Conservation (phyloP, 1,140 invertebrate species). For the Drosophila littoralis region DNA sequence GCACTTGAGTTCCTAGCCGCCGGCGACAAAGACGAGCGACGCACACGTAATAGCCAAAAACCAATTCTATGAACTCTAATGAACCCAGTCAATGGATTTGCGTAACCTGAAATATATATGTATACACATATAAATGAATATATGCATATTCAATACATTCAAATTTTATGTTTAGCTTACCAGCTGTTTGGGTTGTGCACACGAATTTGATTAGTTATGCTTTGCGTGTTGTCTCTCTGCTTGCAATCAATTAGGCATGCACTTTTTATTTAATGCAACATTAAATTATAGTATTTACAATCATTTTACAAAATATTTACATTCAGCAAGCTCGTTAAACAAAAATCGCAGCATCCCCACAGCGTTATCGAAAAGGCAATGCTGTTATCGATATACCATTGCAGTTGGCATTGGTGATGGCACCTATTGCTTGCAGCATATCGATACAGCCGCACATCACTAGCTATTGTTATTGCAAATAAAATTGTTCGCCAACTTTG, state of each 20-base stretch:
- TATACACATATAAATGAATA: constrained; percentile 9
- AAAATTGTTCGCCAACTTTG: constrained; percentile 29
- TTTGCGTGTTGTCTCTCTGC: not conserved
- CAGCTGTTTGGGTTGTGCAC: constrained; percentile 27
- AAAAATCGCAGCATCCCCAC: constrained; percentile 29
- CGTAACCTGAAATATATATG: constrained; percentile 51
- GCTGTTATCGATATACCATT: constrained; percentile 20
- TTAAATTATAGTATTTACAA: not conserved
- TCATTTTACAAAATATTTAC: constrained; percentile 25
- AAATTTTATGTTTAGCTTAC: constrained; percentile 23
- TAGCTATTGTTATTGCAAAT: constrained; percentile 46
- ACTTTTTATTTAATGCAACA: not conserved
- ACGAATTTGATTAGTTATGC: not conserved
- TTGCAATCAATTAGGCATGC: not conserved
- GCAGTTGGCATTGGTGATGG: not conserved
- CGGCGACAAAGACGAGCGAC: constrained; percentile 11
- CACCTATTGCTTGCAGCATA: not conserved
- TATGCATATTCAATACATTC: constrained; percentile 1
- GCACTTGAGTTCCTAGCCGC: constrained; percentile 35
- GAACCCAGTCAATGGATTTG: constrained; percentile 47
- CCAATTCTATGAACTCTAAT: constrained; percentile 41
- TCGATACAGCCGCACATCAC: constrained; percentile 14
- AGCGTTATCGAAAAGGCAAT: constrained; percentile 7
- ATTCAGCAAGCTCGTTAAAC: not conserved
- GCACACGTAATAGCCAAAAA: constrained; percentile 44